Conservation (phyloP, 2,797 vertebrate genomes). For the Acrossocheilus fasciatus region DNA sequence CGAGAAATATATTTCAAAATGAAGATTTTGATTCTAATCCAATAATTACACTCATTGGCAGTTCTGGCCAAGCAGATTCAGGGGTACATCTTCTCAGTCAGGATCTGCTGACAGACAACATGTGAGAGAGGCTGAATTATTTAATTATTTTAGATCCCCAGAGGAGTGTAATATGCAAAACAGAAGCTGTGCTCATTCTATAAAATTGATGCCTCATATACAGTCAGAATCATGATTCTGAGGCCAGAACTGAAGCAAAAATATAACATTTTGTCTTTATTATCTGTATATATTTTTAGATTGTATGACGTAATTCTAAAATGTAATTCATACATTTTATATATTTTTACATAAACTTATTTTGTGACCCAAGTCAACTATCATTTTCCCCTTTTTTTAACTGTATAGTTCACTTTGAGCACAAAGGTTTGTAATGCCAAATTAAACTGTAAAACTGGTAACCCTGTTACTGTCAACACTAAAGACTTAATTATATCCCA, state of each 20-base stretch:
- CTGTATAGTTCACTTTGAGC: too few species aligned
- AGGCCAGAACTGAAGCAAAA: not conserved
- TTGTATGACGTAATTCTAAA: not conserved
- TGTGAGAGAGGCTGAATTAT: slow-evolving; percentile 9
- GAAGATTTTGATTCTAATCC: not conserved
- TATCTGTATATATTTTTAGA: not conserved
- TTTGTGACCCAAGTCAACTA: not conserved
- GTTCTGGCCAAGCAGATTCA: not conserved
- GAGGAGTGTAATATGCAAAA: not conserved
- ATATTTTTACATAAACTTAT: not conserved
- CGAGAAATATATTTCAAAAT: slow-evolving; percentile 13
- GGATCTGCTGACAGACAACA: slow-evolving; percentile 26
- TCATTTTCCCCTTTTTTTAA: not conserved
- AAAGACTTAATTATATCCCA: not conserved
- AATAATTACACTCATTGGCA: slow-evolving; percentile 17
- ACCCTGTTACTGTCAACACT: not conserved
- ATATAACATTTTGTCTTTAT: not conserved
- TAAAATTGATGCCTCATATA: not conserved
- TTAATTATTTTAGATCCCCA: not conserved
- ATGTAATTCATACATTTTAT: not conserved
- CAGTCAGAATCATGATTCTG: not conserved
- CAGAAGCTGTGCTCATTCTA: not conserved
- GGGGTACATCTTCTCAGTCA: slow-evolving; percentile 19
- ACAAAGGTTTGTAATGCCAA: not conserved
- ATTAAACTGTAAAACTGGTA: not conserved